Percentiles rank a stretch among this genome's conserved stretches.
Evolutionary conservation across 53 echinoderm and acorn worm species (phyloP).

Genomic region (Zoroaster sp.): DNA sequence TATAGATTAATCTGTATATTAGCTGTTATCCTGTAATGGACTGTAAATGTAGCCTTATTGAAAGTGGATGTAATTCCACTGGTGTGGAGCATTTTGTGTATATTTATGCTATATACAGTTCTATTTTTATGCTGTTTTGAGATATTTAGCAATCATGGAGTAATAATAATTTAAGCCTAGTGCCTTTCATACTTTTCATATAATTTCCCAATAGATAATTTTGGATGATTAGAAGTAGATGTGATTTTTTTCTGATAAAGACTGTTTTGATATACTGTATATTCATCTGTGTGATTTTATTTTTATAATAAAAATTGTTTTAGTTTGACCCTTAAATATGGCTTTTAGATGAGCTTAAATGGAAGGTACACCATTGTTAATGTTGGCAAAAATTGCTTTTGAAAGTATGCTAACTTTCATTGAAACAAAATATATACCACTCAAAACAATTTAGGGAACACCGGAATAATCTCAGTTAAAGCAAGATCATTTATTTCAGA

Average conservation of each 20-base stretch:
- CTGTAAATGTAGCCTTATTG: neutral
- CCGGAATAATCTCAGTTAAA: no score
- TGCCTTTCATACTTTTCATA: neutral
- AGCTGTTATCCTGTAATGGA: neutral
- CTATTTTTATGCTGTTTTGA: slow-evolving; percentile 6
- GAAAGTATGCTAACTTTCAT: no score
- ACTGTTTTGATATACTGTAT: neutral
- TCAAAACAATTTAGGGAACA: no score
- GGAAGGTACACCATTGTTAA: no score
- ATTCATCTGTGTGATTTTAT: neutral
- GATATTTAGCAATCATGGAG: neutral
- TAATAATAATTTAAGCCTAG: neutral
- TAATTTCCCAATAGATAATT: neutral
- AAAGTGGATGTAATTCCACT: neutral
- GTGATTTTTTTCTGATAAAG: neutral
- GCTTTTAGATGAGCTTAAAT: no score
- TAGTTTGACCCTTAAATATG: no score
- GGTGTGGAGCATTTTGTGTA: neutral
- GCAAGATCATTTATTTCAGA: no score
- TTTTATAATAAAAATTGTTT: neutral
- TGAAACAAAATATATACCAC: no score
- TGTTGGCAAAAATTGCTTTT: no score
- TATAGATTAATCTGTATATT: slow-evolving; percentile 17
- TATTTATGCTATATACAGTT: slow-evolving; percentile 17
- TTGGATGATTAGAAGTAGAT: slow-evolving; percentile 25